phyloP scores from a whole-genome alignment of 2,888 invertebrate species.

The Latrodectus hesperus region DNA sequence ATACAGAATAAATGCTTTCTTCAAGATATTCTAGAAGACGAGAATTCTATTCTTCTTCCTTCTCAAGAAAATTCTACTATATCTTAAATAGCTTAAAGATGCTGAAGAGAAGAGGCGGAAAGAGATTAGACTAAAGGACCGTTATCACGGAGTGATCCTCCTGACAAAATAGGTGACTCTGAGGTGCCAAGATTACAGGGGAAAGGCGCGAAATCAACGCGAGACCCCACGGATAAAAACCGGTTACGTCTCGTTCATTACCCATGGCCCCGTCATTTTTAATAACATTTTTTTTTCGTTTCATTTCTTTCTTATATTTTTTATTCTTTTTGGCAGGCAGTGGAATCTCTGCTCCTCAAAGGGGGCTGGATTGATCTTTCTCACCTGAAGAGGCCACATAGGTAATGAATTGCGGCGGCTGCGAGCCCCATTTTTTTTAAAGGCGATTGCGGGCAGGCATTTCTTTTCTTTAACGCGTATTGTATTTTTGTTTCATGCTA shows the following conservation, averaged over 20 bases:
- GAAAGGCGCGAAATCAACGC: slow-evolving; percentile 43
- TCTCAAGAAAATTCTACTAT: too few relatives aligned
- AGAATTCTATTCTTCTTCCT: too few relatives aligned
- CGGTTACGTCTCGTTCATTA: slow-evolving; percentile 53
- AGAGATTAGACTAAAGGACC: slow-evolving; percentile 45
- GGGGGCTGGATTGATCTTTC: slow-evolving; percentile 15
- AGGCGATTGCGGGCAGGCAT: neutral
- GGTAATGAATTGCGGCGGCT: slow-evolving; percentile 17
- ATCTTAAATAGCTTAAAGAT: neutral
- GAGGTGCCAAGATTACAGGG: slow-evolving; percentile 66
- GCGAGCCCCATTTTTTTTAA: neutral
- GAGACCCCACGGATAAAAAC: slow-evolving; percentile 32
- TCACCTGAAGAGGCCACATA: slow-evolving; percentile 16
- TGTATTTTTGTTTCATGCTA: too few relatives aligned
- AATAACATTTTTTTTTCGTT: neutral
- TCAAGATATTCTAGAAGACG: too few relatives aligned
- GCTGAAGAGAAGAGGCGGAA: slow-evolving; percentile 12
- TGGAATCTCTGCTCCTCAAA: slow-evolving; percentile 1
- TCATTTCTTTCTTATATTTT: neutral
- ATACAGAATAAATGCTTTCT: too few relatives aligned
- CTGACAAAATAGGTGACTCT: slow-evolving; percentile 61
- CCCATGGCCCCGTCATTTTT: slow-evolving; percentile 5
- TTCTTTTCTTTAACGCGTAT: too few relatives aligned
- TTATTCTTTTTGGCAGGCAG: slow-evolving; percentile 1
- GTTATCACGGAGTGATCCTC: slow-evolving; percentile 36